Percentiles rank a stretch among this genome's conserved stretches.
Evolutionary conservation across 2,888 invertebrate genomes (phyloP).

Genomic region (Ennomos erosarius): DNA sequence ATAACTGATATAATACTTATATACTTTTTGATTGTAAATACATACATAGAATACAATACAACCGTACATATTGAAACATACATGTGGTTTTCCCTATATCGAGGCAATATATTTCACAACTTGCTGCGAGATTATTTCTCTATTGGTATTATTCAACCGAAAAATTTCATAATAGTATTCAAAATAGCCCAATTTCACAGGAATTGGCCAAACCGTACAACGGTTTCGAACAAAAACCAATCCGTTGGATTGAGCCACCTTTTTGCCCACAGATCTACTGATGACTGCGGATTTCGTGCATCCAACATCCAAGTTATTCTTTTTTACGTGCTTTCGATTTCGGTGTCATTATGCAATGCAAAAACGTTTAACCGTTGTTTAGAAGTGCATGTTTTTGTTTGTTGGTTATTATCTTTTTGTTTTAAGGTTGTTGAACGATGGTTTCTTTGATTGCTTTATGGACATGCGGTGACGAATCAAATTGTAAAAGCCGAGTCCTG

Average conservation of each 20-base stretch:
- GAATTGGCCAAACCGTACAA: slow-evolving; percentile 3
- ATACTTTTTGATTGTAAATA: no score
- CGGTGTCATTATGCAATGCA: slow-evolving; percentile 55
- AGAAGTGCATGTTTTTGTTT: slow-evolving; percentile 42
- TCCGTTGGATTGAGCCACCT: slow-evolving; percentile 29
- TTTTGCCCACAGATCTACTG: slow-evolving; percentile 36
- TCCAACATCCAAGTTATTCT: slow-evolving; percentile 39
- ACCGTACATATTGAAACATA: no score
- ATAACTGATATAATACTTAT: no score
- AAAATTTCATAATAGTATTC: no score
- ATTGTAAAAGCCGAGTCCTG: slow-evolving; percentile 1
- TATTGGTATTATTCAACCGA: no score
- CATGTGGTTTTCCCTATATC: no score
- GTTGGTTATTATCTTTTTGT: slow-evolving; percentile 40
- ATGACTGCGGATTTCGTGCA: slow-evolving; percentile 43
- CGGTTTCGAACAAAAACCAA: slow-evolving; percentile 20
- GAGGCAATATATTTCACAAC: no score
- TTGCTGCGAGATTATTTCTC: no score
- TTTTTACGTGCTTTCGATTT: slow-evolving; percentile 57
- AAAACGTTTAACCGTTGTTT: slow-evolving; percentile 51
- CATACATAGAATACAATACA: no score
- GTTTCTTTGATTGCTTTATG: slow-evolving; percentile 23
- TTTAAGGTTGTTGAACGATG: slow-evolving; percentile 40
- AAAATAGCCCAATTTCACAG: no score
- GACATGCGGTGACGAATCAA: slow-evolving; percentile 21